Evolutionary conservation across 2,113 vertebrate species (phyloP).

Genomic region (Brienomyrus longianalis): DNA sequence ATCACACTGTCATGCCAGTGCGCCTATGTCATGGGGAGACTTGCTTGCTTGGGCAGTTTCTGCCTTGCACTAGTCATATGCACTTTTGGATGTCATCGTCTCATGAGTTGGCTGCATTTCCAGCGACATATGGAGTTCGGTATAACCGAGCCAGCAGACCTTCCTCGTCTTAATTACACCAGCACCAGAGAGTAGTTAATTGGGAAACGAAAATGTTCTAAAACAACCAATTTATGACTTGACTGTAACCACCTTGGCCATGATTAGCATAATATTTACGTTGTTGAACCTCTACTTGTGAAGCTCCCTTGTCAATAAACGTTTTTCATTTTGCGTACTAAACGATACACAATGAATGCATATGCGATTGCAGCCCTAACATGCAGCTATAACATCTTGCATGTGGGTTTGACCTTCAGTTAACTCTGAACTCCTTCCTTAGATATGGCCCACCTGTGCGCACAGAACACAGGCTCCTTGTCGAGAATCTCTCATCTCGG

Average conservation of each 20-base stretch:
- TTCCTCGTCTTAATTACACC: not conserved
- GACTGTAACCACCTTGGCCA: not conserved
- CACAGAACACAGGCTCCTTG: conserved; percentile 81
- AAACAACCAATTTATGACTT: not conserved
- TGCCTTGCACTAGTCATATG: too few relatives aligned
- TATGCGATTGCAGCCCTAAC: not conserved
- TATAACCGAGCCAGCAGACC: not conserved
- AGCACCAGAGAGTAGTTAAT: not conserved
- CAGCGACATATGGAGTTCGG: not conserved
- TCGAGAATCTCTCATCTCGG: conserved; percentile 82
- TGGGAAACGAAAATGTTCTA: not conserved
- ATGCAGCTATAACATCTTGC: not conserved
- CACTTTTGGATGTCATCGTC: too few relatives aligned
- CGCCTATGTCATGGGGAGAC: not conserved
- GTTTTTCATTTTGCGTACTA: not conserved
- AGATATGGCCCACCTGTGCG: conserved; percentile 81
- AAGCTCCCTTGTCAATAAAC: not conserved
- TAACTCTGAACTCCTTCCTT: not conserved
- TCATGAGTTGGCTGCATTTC: not conserved
- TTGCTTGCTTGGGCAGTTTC: too few relatives aligned
- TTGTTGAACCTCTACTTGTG: not conserved
- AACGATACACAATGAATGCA: not conserved
- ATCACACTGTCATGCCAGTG: not conserved
- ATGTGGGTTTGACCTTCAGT: not conserved
- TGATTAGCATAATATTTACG: not conserved